Conservation (phyloP, 2,888 invertebrate genomes). For the Acronicta alni region DNA sequence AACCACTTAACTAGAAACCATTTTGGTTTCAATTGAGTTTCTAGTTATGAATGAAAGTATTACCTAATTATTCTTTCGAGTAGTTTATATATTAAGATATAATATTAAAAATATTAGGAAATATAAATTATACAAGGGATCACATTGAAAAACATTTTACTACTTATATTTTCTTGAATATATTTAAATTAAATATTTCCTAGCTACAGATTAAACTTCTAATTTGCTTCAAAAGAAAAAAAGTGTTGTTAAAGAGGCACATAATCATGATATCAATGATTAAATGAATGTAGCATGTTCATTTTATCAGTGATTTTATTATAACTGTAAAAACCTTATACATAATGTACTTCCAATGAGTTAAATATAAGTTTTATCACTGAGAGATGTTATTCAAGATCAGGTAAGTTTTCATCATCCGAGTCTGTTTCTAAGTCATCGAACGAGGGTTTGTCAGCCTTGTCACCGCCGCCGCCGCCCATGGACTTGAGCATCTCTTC, state of each 20-base stretch:
- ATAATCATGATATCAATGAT: conserved; percentile 33
- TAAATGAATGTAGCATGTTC: conserved; percentile 54
- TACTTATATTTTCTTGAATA: conserved; percentile 37
- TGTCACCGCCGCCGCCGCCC: conserved; percentile 89
- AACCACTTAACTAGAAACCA: no score
- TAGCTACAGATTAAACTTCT: conserved; percentile 45
- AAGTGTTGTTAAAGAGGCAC: conserved; percentile 38
- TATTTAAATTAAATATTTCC: conserved; percentile 50
- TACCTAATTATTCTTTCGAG: no score
- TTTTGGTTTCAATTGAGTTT: no score
- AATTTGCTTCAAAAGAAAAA: conserved; percentile 35
- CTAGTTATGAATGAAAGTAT: no score
- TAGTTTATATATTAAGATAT: no score
- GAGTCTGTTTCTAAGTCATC: conserved; percentile 94
- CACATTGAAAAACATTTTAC: conserved; percentile 42
- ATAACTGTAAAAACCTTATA: conserved; percentile 88
- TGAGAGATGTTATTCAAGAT: conserved; percentile 90
- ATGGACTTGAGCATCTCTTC: conserved; percentile 93
- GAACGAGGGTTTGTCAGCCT: conserved; percentile 91
- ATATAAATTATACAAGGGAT: conserved; percentile 1
- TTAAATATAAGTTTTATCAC: conserved; percentile 69
- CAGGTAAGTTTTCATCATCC: conserved; percentile 94
- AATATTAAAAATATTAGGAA: not conserved
- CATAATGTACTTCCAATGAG: conserved; percentile 80
- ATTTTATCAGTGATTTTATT: conserved; percentile 78